Percentiles rank a stretch among this genome's conserved stretches.
phyloP scores from a whole-genome alignment of 2,113 vertebrate genomes.

The Orthochromis malagaraziensis region DNA sequence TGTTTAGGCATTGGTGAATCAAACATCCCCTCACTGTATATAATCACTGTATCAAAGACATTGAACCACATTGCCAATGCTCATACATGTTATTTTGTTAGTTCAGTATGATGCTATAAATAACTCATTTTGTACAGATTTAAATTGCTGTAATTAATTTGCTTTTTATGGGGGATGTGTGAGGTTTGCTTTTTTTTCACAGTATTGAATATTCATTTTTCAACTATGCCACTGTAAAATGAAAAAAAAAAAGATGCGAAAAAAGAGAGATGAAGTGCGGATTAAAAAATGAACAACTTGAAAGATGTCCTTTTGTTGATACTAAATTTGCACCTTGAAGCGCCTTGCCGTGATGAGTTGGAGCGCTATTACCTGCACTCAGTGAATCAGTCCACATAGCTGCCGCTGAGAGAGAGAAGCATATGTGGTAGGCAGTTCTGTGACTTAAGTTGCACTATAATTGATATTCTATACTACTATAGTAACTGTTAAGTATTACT shows the following conservation, averaged over 20 bases:
- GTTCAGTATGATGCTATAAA: constrained; percentile 58
- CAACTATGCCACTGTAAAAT: constrained; percentile 72
- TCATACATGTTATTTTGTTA: constrained; percentile 64
- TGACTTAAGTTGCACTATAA: not conserved
- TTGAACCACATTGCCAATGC: constrained; percentile 56
- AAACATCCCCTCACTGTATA: constrained; percentile 60
- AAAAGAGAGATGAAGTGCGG: constrained; percentile 51
- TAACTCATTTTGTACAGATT: constrained; percentile 70
- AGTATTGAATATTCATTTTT: constrained; percentile 75
- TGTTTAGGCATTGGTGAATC: constrained; percentile 64
- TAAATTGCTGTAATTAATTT: constrained; percentile 65
- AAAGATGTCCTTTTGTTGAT: constrained; percentile 43
- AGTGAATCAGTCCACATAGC: not conserved
- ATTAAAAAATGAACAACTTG: constrained; percentile 72
- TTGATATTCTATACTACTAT: constrained; percentile 1
- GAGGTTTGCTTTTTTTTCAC: constrained; percentile 65
- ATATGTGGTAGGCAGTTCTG: not conserved
- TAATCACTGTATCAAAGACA: constrained; percentile 57
- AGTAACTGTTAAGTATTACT: not conserved
- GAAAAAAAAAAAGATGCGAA: constrained; percentile 19
- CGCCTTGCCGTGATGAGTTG: not conserved
- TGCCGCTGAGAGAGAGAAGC: not conserved
- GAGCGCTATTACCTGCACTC: not conserved
- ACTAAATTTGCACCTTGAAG: constrained; percentile 9
- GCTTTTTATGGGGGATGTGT: constrained; percentile 67